Evolutionary conservation across 2,113 vertebrate genomes (phyloP), one percentile per base, ranked within the genome.

Genomic region (Pantherophis guttatus): DNA sequence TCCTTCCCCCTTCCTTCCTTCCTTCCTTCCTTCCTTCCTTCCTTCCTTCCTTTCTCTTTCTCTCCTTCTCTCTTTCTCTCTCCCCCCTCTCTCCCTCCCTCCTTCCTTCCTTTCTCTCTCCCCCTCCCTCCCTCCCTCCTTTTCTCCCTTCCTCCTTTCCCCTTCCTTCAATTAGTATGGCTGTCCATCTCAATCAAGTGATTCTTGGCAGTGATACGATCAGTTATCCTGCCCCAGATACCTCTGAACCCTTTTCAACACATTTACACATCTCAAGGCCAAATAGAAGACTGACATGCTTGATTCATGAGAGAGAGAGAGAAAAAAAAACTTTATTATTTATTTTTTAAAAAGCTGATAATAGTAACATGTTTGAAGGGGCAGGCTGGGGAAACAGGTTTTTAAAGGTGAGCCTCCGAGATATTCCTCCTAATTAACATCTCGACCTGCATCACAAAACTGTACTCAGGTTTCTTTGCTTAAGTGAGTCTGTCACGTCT

Each of bases 101-200:
- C 9, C 0, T 1, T 6, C 19, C 5, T 1, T 7, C 4, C 5
- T 6, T 7, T 57, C 48, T 50, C 15, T 55, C 1, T 55, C 15
- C 17, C 7, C 21, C 8, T 58, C 6, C 1, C 5, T 21, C 15
- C 19, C 5, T 57, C 7, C 19, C 1, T 59, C 8, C 58, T 8
- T 59, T 59, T 8, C 21, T 58, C 21, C 19, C 6, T 58, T 0
- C 57, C 7, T 59, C 8, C 58, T 8, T 59, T 59, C 23, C 26
- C 26, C 10, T 65, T 65, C 0, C 3, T 65, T 29, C 62, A 65
- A 65, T 29, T 65, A 29, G 10, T 65, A n/a, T 29, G 62, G 26
- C 26, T 65, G 10, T 26, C 62, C 4, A 2, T 29, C 3, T 65
- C 62, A 65, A 29, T 12, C 26, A 29, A 29, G 62, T 65, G 26